A percentile compares a stretch with the other conserved stretches of the same genome.
phyloP scores from a whole-genome alignment of 1,140 invertebrate species.

The Melitaea cinxia region DNA sequence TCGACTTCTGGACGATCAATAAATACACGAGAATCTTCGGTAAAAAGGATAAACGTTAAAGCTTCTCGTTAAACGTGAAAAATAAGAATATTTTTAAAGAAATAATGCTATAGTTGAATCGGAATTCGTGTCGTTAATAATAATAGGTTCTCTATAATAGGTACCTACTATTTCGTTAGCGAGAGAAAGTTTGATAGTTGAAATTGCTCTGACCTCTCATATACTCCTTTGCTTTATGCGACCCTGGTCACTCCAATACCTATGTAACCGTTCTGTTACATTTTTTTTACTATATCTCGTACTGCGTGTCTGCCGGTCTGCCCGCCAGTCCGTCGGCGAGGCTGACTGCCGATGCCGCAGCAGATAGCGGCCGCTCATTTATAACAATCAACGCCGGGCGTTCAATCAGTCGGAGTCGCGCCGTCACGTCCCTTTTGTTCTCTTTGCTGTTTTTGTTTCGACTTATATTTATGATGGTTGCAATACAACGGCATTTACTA shows the following conservation, averaged over 20 bases:
- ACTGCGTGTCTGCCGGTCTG: neutral
- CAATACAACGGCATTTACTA: neutral
- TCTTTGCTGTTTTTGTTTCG: neutral
- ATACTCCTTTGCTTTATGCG: neutral
- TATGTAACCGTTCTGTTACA: neutral
- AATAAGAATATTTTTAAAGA: neutral
- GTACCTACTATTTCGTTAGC: neutral
- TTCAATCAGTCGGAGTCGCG: conserved; percentile 3
- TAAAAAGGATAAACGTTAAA: neutral
- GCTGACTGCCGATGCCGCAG: conserved; percentile 1
- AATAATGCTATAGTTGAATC: neutral
- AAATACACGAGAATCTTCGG: conserved; percentile 1
- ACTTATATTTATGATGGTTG: neutral
- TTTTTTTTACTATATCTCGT: neutral
- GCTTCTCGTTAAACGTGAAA: neutral
- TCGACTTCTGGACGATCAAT: neutral
- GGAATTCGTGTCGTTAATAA: no score
- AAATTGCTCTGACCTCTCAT: neutral
- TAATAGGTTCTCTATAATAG: no score
- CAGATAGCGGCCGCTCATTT: conserved; percentile 13
- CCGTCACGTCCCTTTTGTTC: neutral
- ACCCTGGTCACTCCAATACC: conserved; percentile 1
- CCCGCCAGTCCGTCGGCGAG: neutral
- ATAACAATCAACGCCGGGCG: conserved; percentile 24
- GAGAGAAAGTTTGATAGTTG: neutral